phyloP scores from a whole-genome alignment of 2,797 vertebrate genomes.

The Squalus acanthias region DNA sequence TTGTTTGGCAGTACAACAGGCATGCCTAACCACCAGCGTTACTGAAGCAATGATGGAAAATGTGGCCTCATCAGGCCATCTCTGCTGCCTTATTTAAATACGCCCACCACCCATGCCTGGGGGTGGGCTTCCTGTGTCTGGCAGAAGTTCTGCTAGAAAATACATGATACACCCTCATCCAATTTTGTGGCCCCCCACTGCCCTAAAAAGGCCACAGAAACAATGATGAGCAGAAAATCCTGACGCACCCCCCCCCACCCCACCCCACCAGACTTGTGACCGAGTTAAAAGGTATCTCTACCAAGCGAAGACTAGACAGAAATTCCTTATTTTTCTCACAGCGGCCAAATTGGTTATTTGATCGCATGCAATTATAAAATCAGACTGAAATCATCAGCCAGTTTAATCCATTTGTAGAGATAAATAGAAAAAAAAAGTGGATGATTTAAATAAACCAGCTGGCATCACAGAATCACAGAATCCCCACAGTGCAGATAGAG shows the following conservation, averaged over 20 bases:
- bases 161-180: neutral
- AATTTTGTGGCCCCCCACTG: neutral
- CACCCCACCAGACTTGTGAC: neutral
- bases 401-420: neutral
- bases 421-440: neutral
- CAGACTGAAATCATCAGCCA: neutral
- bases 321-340: neutral
- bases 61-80: neutral
- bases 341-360: neutral
- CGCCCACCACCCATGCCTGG: neutral
- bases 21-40: neutral
- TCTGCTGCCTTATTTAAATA: neutral
- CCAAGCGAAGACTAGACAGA: neutral
- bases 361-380: neutral
- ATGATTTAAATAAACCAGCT: neutral
- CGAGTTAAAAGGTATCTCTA: neutral
- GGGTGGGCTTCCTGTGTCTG: neutral
- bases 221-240: neutral
- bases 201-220: neutral
- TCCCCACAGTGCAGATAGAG: no score
- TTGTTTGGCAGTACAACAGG: neutral
- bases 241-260: neutral
- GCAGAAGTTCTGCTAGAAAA: neutral
- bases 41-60: neutral
- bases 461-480: no score